A percentile compares a stretch with the other conserved stretches of the same genome.
Conservation (phyloP, 2,113 vertebrate species). For the Tupaia tana region DNA sequence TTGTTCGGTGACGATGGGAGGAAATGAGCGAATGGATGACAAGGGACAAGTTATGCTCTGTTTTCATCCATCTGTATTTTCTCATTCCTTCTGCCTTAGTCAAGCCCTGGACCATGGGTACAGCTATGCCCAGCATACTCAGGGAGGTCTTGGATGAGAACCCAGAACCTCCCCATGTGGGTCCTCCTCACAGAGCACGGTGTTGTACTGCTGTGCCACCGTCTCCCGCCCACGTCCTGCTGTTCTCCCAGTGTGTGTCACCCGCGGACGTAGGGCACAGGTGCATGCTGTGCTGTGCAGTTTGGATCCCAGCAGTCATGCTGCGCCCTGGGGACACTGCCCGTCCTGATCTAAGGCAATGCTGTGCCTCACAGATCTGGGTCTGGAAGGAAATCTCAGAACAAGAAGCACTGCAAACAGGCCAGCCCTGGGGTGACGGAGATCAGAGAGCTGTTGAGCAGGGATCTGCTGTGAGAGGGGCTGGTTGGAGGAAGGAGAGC, state of each 20-base stretch:
- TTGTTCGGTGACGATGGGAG: background rate
- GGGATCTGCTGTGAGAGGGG: background rate
- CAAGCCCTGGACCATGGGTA: too few relatives aligned
- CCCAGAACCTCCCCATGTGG: too few relatives aligned
- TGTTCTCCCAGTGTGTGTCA: fast-evolving
- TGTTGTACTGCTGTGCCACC: too few relatives aligned
- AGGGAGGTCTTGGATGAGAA: too few relatives aligned
- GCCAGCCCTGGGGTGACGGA: fast-evolving
- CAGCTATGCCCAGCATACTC: too few relatives aligned
- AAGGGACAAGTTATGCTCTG: fast-evolving
- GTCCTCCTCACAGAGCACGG: too few relatives aligned
- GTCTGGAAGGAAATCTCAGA: background rate
- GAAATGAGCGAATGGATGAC: background rate
- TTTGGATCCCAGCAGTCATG: background rate
- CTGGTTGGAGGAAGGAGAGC: background rate
- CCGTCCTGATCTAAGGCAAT: background rate
- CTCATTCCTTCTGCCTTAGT: background rate
- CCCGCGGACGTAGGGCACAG: background rate
- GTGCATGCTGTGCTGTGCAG: fast-evolving
- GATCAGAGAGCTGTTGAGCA: background rate
- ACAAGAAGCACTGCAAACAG: background rate
- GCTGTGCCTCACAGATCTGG: background rate
- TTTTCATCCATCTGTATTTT: background rate
- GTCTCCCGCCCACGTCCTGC: too few relatives aligned
- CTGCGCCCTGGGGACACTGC: fast-evolving